Percentiles rank a stretch among this genome's conserved stretches.
These are phyloP conservation scores for Ciconia maguari DNA, from an alignment of 2,113 vertebrate species.

Conservation along the genomic window DNA sequence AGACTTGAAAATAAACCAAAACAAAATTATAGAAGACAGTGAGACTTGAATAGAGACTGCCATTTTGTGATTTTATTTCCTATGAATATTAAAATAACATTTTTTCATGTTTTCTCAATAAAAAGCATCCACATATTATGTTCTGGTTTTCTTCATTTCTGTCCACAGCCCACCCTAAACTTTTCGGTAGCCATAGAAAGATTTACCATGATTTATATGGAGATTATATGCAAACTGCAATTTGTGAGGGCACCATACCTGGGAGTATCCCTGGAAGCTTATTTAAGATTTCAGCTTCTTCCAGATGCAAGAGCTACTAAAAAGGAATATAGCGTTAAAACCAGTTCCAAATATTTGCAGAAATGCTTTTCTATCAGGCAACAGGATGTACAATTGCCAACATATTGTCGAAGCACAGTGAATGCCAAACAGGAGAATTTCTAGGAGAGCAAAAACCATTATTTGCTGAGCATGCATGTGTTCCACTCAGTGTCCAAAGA, in stretches of 20 bases:
- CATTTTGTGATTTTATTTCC: not conserved
- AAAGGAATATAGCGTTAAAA: not conserved
- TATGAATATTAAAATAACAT: not conserved
- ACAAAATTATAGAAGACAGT: not conserved
- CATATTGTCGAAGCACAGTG: not conserved
- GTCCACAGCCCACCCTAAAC: not conserved
- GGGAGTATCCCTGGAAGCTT: constrained; percentile 7
- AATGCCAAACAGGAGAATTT: not conserved
- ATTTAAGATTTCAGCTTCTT: constrained; percentile 38
- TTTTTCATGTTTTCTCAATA: not conserved
- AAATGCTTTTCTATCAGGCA: constrained; percentile 32
- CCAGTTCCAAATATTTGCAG: not conserved
- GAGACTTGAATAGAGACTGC: not conserved
- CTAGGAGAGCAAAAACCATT: not conserved
- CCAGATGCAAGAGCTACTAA: constrained; percentile 11
- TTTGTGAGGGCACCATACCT: not conserved
- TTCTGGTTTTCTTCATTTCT: not conserved
- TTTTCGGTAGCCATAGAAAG: not conserved
- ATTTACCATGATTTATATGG: constrained; percentile 37
- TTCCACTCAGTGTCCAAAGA: not conserved
- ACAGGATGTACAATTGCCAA: not conserved
- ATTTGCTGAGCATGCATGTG: not conserved
- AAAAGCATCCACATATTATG: not conserved
- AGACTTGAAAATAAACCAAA: not conserved
- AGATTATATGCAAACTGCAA: constrained; percentile 5